Evolutionary conservation across 2,113 vertebrate genomes (phyloP), one percentile per base, ranked within the genome.

Genomic region (Chionodraco myersi): DNA sequence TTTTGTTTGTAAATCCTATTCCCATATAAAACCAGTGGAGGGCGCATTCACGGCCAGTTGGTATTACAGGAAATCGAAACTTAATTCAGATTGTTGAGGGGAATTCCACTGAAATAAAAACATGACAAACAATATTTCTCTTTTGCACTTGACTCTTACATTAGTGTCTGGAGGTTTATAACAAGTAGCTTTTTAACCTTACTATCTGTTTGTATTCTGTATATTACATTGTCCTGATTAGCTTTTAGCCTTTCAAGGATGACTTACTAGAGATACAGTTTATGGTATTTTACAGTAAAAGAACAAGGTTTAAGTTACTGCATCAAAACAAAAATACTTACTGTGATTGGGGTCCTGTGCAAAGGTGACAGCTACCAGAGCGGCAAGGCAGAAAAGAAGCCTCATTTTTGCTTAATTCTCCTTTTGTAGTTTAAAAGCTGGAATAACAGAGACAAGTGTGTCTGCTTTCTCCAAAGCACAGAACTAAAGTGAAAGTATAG

Each of bases 331-430:
- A 75, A n/a, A 49, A 1, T 58, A 92, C 90, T 90, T 47, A 92
- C 90, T 63, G 4, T 11, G 0, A 18, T 72, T 85, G 10, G 71
- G 1, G 0, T 80, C 58, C 11, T 68, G 64, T 0, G 36, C 1
- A 18, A 2, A 80, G 41, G 1, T 63, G 0, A 83, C 0, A 0
- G 48, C 68, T 0, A 16, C 10, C 0, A 92, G 44, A 12, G 65
- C 1, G 0, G 26, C 41, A 0, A 76, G 0, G 9, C 2, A 56
- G 0, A 75, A 0, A 0, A 10, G 0, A 0, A 2, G 0, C 18
- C 59, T 90, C 90, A 90, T 92, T 2, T 18, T 79, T 1, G 26
- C 1, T 3, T 1, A 1, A 0, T 6, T 76, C 3, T 0, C 16
- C 13, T 23, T 45, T 16, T 0, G 9, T 7, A 6, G 15, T 47